A percentile compares a stretch with the other conserved stretches of the same genome.
phyloP scores from a whole-genome alignment of 2,797 vertebrate species.

The Pseudochromis fuscus region DNA sequence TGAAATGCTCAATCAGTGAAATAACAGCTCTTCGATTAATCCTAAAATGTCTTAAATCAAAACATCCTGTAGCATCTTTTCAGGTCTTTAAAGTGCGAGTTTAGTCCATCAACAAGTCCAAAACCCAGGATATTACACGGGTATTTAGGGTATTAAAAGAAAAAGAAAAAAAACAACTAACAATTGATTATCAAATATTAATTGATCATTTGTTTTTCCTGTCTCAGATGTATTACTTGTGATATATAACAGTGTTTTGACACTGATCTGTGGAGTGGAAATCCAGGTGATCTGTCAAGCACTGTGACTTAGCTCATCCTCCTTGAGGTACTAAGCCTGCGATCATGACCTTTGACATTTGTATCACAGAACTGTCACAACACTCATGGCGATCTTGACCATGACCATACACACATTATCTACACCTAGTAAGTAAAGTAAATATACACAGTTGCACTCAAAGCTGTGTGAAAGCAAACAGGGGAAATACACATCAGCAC shows the following conservation, averaged over 20 bases:
- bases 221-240: no score
- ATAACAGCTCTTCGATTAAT: not conserved
- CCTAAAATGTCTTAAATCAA: not conserved
- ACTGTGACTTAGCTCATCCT: conserved; percentile 35
- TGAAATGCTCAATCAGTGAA: not conserved
- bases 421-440: conserved; percentile 8
- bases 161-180: not conserved
- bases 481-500: not conserved
- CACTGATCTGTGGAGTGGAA: no score
- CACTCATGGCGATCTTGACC: conserved; percentile 7
- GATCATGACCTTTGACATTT: conserved; percentile 42
- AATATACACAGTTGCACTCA: not conserved
- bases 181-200: no score
- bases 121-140: not conserved
- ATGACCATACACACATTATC: conserved; percentile 26
- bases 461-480: conserved; percentile 28
- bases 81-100: not conserved
- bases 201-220: no score
- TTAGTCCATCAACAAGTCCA: not conserved
- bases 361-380: conserved; percentile 36
- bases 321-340: conserved; percentile 15
- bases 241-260: no score
- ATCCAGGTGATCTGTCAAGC: conserved; percentile 46
- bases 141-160: no score
- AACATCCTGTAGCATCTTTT: not conserved